Percentiles rank a stretch among this genome's conserved stretches.
These are phyloP conservation scores for Linyphia triangularis DNA, from an alignment of 2,888 invertebrate genomes.

Conservation along the genomic window DNA sequence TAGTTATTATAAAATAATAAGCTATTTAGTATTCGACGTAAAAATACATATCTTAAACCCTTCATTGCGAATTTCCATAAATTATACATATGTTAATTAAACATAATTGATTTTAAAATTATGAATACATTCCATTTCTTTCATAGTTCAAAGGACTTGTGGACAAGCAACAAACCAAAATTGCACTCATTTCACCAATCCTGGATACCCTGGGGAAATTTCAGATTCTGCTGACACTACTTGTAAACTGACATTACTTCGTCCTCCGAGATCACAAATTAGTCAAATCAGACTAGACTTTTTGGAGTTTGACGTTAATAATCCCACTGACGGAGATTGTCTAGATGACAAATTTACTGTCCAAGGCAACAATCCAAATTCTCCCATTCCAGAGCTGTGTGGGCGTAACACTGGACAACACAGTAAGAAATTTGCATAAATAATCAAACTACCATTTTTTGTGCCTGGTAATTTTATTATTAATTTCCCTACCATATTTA, in stretches of 20 bases:
- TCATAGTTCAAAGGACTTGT: slow-evolving; percentile 81
- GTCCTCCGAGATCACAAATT: slow-evolving; percentile 59
- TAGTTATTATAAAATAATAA: too few relatives aligned
- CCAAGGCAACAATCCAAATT: slow-evolving; percentile 72
- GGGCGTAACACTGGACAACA: slow-evolving; percentile 76
- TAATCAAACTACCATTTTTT: not conserved
- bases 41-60: too few relatives aligned
- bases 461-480: not conserved
- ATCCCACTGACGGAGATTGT: slow-evolving; percentile 74
- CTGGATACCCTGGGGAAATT: slow-evolving; percentile 77
- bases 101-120: too few relatives aligned
- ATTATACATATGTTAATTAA: too few relatives aligned
- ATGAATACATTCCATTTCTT: too few relatives aligned
- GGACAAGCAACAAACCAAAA: slow-evolving; percentile 89
- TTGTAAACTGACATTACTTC: slow-evolving; percentile 73
- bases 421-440: slow-evolving; percentile 64
- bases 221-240: slow-evolving; percentile 58
- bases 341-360: slow-evolving; percentile 73
- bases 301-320: slow-evolving; percentile 74
- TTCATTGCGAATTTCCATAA: too few relatives aligned
- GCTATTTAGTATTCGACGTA: too few relatives aligned
- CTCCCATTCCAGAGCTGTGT: slow-evolving; percentile 75
- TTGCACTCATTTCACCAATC: slow-evolving; percentile 91
- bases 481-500: not conserved
- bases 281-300: slow-evolving; percentile 77